phyloP scores from a whole-genome alignment of 2,797 vertebrate genomes.

The Nyctibius grandis region DNA sequence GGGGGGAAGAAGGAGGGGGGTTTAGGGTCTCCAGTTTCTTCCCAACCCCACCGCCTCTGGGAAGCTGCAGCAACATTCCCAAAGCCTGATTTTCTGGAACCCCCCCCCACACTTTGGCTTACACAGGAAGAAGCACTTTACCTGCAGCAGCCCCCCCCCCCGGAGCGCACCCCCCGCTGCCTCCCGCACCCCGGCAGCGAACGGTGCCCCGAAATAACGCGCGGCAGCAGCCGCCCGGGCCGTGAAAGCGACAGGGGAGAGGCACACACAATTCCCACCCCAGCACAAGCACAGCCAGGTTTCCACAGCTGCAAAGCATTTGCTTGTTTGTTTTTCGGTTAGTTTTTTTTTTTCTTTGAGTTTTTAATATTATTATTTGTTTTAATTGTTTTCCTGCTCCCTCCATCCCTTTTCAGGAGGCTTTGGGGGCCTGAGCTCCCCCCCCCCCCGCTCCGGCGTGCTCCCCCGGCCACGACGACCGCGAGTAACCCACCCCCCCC shows the following conservation, averaged over 20 bases:
- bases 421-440: not conserved
- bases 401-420: not conserved
- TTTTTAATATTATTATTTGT: not conserved
- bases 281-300: not conserved
- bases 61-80: not conserved
- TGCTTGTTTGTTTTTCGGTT: not conserved
- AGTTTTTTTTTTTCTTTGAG: no score
- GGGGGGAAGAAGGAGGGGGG: accelerated
- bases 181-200: not conserved
- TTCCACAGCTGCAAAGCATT: not conserved
- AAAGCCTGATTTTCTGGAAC: not conserved
- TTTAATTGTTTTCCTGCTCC: not conserved
- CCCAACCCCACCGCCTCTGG: not conserved
- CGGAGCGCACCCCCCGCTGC: not conserved
- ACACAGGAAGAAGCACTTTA: not conserved
- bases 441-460: accelerated
- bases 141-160: not conserved
- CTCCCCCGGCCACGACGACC: not conserved
- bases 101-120: not conserved
- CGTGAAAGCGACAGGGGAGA: no score
- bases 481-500: not conserved
- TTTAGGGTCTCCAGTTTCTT: not conserved
- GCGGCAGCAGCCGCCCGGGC: not conserved
- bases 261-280: not conserved
- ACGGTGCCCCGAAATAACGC: not conserved